Evolutionary conservation across 2,113 vertebrate species (phyloP).

Genomic region (Paedocypris sp.): DNA sequence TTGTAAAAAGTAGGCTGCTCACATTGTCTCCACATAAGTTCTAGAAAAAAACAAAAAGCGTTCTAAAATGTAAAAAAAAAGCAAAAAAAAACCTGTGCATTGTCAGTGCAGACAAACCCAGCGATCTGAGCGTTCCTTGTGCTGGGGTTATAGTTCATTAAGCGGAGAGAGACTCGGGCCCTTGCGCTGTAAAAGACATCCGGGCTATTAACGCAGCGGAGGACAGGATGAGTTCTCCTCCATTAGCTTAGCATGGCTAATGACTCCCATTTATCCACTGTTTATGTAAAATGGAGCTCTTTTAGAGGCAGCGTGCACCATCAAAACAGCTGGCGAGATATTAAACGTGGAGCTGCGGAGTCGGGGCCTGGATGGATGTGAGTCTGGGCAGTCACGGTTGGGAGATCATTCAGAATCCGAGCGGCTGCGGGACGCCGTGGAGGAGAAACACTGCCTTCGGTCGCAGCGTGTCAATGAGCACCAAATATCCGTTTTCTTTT

Average conservation of each 20-base stretch:
- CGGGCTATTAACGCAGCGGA: conserved; percentile 21
- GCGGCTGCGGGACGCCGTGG: conserved; percentile 4
- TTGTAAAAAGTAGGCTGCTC: no score
- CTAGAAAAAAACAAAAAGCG: no score
- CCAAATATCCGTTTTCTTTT: conserved; percentile 31
- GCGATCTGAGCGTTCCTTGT: conserved; percentile 17
- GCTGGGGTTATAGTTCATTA: conserved; percentile 36
- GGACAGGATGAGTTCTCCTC: conserved; percentile 32
- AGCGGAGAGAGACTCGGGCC: conserved; percentile 28
- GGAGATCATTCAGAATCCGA: conserved; percentile 24
- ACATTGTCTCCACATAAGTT: no score
- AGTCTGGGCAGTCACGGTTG: conserved; percentile 14
- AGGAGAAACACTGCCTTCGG: conserved; percentile 7
- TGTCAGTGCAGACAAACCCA: not conserved
- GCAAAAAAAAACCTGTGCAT: not conserved
- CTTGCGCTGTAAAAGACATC: conserved; percentile 20
- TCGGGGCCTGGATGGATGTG: conserved; percentile 3
- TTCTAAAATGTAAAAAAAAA: no score
- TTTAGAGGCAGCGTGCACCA: conserved; percentile 16
- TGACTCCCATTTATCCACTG: conserved; percentile 34
- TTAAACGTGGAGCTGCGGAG: conserved; percentile 24
- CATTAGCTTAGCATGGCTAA: conserved; percentile 40
- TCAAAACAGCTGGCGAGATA: conserved; percentile 29
- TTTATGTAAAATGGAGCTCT: conserved; percentile 35
- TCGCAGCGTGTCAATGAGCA: conserved; percentile 14